Evolutionary conservation across 2,797 vertebrate genomes (phyloP).

Genomic region (Brotula barbata): DNA sequence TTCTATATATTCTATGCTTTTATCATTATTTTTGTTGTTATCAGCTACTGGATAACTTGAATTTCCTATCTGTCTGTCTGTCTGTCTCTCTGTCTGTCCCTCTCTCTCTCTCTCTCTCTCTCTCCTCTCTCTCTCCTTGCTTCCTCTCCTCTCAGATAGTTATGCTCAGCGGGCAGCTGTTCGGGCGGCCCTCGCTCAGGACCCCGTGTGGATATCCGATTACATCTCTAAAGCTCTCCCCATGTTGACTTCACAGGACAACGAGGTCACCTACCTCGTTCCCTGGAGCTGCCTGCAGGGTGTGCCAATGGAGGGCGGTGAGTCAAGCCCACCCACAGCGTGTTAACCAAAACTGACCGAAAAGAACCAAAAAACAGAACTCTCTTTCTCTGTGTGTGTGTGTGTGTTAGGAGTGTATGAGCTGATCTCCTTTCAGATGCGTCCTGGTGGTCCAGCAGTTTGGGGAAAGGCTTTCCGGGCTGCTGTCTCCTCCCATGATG

Average conservation of each 20-base stretch:
- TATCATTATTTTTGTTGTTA: too few species aligned
- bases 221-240: constrained; percentile 82
- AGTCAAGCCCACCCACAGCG: constrained; percentile 29
- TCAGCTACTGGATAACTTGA: too few species aligned
- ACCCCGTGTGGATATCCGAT: constrained; percentile 85
- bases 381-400: constrained; percentile 1
- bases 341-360: too few species aligned
- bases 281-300: constrained; percentile 86
- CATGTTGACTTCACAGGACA: constrained; percentile 84
- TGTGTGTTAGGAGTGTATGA: constrained; percentile 86
- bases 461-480: constrained; percentile 85
- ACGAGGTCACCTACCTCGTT: constrained; percentile 86
- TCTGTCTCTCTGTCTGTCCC: too few species aligned
- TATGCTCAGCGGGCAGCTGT: constrained; percentile 86
- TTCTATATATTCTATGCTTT: too few species aligned
- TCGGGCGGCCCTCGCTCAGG: constrained; percentile 80
- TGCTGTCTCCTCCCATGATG: constrained; percentile 78
- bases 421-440: constrained; percentile 88
- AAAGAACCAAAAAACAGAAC: too few species aligned
- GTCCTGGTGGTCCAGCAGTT: constrained; percentile 86
- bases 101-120: too few species aligned
- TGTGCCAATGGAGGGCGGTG: constrained; percentile 84
- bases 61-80: too few species aligned
- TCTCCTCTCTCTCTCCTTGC: neutral
- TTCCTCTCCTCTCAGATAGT: constrained; percentile 81